phyloP scores from a whole-genome alignment of 1,140 invertebrate species.

The Bombus confusus region DNA sequence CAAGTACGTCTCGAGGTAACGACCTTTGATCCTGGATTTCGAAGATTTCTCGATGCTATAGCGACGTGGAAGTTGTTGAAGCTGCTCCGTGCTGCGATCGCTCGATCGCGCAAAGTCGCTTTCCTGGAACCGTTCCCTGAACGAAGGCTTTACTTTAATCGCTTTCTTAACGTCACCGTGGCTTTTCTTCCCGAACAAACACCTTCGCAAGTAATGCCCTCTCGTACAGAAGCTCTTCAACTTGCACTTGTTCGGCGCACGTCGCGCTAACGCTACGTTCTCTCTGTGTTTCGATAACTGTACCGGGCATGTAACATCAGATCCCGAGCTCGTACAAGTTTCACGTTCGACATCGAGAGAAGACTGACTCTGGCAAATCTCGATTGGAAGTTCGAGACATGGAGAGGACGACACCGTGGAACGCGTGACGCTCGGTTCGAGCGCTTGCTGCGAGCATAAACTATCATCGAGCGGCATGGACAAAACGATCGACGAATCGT shows the following conservation, averaged over 20 bases:
- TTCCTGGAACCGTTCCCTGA: constrained; percentile 11
- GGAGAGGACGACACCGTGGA: background rate
- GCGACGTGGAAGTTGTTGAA: background rate
- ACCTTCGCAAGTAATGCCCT: constrained; percentile 34
- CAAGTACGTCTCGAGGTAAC: constrained; percentile 41
- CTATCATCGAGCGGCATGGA: background rate
- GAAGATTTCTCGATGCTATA: constrained; percentile 14
- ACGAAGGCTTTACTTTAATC: constrained; percentile 1
- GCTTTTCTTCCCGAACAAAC: background rate
- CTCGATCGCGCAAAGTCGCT: background rate
- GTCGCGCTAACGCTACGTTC: background rate
- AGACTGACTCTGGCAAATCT: background rate
- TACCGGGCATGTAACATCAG: background rate
- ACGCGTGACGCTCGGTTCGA: constrained; percentile 14
- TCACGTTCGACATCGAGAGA: constrained; percentile 1
- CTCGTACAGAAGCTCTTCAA: constrained; percentile 10
- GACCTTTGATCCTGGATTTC: constrained; percentile 28
- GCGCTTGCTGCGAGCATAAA: background rate
- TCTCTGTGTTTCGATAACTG: constrained; percentile 1
- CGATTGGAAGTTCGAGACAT: background rate
- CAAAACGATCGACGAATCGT: constrained; percentile 23
- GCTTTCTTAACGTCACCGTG: constrained; percentile 28
- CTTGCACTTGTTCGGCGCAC: constrained; percentile 18
- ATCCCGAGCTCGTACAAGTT: background rate
- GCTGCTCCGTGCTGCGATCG: background rate